phyloP scores from a whole-genome alignment of 2,113 vertebrate species.

The Petromus typicus region DNA sequence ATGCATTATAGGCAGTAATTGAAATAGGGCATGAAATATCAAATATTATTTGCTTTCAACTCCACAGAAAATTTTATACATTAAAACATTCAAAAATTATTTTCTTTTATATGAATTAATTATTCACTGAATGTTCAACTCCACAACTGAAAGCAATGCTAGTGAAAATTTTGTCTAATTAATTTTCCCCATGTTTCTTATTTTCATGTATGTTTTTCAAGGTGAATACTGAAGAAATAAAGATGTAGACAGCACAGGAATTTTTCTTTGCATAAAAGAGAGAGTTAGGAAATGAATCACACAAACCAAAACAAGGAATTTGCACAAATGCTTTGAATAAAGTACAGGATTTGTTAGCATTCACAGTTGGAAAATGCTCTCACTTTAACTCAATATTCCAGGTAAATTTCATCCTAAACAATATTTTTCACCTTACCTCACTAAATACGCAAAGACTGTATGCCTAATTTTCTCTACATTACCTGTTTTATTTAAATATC shows the following conservation, averaged over 20 bases:
- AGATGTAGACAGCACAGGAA: neutral
- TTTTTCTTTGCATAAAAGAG: constrained; percentile 21
- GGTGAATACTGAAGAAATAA: constrained; percentile 57
- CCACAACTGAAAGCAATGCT: neutral
- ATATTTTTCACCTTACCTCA: neutral
- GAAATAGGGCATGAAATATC: neutral
- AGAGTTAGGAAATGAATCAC: constrained; percentile 47
- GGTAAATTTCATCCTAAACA: constrained; percentile 17
- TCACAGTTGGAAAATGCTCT: neutral
- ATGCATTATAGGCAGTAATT: neutral
- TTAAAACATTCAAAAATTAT: neutral
- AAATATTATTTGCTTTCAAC: neutral
- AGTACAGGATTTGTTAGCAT: neutral
- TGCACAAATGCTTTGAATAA: constrained; percentile 62
- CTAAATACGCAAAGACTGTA: constrained; percentile 42
- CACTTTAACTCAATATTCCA: constrained; percentile 44
- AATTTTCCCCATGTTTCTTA: neutral
- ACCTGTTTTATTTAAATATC: constrained; percentile 40
- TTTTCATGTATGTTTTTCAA: constrained; percentile 25
- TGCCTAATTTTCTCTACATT: constrained; percentile 41
- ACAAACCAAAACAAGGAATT: constrained; percentile 54
- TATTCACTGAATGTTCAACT: neutral
- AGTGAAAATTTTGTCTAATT: neutral
- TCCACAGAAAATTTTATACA: neutral
- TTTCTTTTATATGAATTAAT: neutral